A percentile compares a stretch with the other conserved stretches of the same genome.
Evolutionary conservation across 1,140 invertebrate species (phyloP).

Genomic region (Camponotus vicinus): DNA sequence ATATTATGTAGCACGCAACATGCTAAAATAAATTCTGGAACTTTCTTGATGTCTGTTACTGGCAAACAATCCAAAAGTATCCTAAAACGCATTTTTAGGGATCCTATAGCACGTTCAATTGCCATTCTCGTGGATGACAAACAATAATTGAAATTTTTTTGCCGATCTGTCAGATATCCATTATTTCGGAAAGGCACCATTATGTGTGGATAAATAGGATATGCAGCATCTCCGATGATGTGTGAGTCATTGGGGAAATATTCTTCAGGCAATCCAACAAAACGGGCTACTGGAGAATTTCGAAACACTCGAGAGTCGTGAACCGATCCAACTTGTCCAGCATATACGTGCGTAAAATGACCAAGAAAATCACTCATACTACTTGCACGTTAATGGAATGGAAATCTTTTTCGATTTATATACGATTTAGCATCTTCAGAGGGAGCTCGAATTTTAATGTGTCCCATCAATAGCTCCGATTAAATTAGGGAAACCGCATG

Average conservation of each 20-base stretch:
- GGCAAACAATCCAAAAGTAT: not conserved
- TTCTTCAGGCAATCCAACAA: not conserved
- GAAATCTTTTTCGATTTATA: not conserved
- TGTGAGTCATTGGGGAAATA: not conserved
- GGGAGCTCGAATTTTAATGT: not conserved
- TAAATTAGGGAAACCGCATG: not conserved
- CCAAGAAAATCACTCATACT: conserved; percentile 2
- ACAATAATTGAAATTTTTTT: conserved; percentile 13
- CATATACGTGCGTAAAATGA: not conserved
- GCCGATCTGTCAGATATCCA: not conserved
- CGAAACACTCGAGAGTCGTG: not conserved
- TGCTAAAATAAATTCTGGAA: conserved; percentile 3
- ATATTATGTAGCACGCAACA: conserved; percentile 7
- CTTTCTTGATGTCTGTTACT: not conserved
- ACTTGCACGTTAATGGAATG: not conserved
- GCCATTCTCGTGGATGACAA: not conserved
- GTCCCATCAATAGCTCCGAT: not conserved
- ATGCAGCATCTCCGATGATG: not conserved
- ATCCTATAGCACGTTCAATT: not conserved
- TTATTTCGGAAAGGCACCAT: not conserved
- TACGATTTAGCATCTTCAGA: not conserved
- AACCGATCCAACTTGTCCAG: not conserved
- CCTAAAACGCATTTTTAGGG: not conserved
- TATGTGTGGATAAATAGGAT: not conserved
- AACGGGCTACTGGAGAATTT: not conserved